Conservation (phyloP, 2,797 vertebrate species). For the Lepilemur ruficaudatus region DNA sequence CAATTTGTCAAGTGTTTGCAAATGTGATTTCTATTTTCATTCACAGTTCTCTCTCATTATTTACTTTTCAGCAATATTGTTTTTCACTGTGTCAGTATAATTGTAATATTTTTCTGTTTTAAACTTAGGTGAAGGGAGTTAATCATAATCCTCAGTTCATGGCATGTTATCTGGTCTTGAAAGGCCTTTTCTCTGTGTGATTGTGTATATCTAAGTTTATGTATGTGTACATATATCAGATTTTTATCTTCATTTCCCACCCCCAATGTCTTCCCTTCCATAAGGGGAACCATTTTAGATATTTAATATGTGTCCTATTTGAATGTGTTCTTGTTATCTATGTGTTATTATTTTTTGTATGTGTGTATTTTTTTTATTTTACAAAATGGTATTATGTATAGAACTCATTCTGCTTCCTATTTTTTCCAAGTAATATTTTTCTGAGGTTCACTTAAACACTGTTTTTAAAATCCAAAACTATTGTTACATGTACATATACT, state of each 20-base stretch:
- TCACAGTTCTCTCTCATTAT: neutral
- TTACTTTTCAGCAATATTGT: neutral
- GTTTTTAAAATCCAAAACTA: neutral
- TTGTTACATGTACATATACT: neutral
- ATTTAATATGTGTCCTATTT: neutral
- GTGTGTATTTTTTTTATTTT: neutral
- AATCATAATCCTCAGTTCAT: neutral
- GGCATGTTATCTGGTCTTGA: neutral
- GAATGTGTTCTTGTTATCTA: neutral
- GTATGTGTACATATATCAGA: neutral
- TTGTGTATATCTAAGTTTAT: neutral
- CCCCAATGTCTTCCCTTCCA: neutral
- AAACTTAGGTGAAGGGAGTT: neutral
- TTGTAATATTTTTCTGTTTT: neutral
- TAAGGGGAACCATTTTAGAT: neutral
- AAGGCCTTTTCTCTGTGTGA: neutral
- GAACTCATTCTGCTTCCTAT: neutral
- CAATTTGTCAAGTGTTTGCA: neutral
- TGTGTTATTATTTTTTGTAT: neutral
- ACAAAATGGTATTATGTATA: neutral
- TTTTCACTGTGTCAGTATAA: neutral
- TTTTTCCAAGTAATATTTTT: neutral
- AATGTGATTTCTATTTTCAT: neutral
- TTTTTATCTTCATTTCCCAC: neutral
- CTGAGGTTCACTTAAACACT: neutral